phyloP scores from a whole-genome alignment of 2,797 vertebrate species.

The Moxostoma hubbsi region DNA sequence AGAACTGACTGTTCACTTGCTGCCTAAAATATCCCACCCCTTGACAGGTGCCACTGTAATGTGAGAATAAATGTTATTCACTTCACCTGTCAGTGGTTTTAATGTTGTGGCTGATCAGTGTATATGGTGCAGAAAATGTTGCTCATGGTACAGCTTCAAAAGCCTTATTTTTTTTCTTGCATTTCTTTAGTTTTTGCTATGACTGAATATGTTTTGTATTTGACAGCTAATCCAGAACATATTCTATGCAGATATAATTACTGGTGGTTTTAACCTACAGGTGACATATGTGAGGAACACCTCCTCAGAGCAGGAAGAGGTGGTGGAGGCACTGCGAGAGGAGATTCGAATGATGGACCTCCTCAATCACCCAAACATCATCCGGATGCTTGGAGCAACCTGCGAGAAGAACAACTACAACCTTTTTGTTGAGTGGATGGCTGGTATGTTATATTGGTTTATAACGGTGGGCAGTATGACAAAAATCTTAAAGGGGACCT shows the following conservation, averaged over 20 bases:
- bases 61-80: no score
- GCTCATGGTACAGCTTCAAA: no score
- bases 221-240: neutral
- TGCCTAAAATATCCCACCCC: no score
- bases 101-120: no score
- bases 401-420: constrained; percentile 92
- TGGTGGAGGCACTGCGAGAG: constrained; percentile 86
- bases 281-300: constrained; percentile 90
- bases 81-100: no score
- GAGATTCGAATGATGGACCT: constrained; percentile 91
- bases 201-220: neutral
- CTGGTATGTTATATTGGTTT: constrained; percentile 72
- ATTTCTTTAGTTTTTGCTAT: no score
- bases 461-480: no score
- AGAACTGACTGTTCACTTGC: no score
- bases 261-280: constrained; percentile 60
- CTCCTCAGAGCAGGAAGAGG: constrained; percentile 88
- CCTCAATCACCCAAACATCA: constrained; percentile 88
- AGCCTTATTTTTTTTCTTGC: no score
- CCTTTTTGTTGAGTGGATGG: constrained; percentile 93
- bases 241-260: neutral
- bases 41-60: no score
- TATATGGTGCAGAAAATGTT: no score
- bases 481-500: no score
- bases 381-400: constrained; percentile 88